These are phyloP conservation scores for Alsophila aescularia DNA, from an alignment of 2,888 invertebrate species.

Conservation along the genomic window DNA sequence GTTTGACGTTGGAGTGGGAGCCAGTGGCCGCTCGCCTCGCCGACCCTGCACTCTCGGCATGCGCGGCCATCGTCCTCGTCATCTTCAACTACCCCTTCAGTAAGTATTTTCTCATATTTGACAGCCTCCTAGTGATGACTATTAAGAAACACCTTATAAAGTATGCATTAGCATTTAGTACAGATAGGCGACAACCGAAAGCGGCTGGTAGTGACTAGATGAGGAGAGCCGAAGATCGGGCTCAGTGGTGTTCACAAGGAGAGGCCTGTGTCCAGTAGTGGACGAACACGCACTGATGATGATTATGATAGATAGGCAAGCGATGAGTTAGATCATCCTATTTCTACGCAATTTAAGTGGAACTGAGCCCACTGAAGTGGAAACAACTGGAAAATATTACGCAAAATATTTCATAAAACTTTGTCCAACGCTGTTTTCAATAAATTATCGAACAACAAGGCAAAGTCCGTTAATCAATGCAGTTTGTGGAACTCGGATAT, in stretches of 20 bases:
- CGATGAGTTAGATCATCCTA: no score
- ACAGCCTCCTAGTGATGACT: not conserved
- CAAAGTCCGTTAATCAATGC: constrained; percentile 22
- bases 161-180: no score
- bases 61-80: constrained; percentile 89
- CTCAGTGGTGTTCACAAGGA: no score
- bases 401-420: constrained; percentile 41
- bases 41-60: constrained; percentile 90
- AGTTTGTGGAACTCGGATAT: constrained; percentile 1
- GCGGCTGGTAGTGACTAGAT: no score
- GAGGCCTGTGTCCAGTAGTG: no score
- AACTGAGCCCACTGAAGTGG: constrained; percentile 37
- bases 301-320: no score
- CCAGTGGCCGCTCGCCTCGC: constrained; percentile 81
- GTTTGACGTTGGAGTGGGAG: constrained; percentile 76
- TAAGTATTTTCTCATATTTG: constrained; percentile 49
- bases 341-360: constrained; percentile 11
- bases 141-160: no score
- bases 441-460: constrained; percentile 35
- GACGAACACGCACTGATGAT: no score
- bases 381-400: constrained; percentile 45
- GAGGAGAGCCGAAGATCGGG: no score
- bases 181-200: no score
- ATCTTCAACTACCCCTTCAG: constrained; percentile 92
- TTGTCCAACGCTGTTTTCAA: constrained; percentile 34